Conservation (phyloP, 2,888 invertebrate genomes). For the Leptopilina drosophilae region DNA sequence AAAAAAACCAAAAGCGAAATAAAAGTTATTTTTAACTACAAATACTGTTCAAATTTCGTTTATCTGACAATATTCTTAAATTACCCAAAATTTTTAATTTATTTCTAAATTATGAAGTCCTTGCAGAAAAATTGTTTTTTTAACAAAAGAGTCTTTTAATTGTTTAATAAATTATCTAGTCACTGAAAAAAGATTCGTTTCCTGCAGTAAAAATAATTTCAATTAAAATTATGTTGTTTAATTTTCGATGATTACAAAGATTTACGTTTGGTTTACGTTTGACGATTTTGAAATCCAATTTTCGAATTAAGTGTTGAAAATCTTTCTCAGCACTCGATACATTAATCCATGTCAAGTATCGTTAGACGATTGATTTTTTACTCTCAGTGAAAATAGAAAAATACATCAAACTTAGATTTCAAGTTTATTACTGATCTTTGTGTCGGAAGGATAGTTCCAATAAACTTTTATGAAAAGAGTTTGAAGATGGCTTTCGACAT, state of each 20-base stretch:
- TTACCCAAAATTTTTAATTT: too few relatives aligned
- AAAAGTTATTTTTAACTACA: too few relatives aligned
- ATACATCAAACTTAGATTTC: conserved; percentile 22
- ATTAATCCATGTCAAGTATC: conserved; percentile 27
- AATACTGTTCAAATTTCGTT: too few relatives aligned
- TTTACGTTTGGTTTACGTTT: neutral
- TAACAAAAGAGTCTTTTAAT: neutral
- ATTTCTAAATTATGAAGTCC: too few relatives aligned
- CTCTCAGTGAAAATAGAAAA: neutral
- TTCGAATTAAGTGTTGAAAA: neutral
- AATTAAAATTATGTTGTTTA: neutral
- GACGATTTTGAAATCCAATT: conserved; percentile 1
- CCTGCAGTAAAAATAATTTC: too few relatives aligned
- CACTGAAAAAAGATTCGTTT: too few relatives aligned
- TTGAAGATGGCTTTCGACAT: conserved; percentile 16
- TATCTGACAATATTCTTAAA: too few relatives aligned
- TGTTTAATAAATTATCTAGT: too few relatives aligned
- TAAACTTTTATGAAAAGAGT: conserved; percentile 28
- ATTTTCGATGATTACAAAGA: neutral
- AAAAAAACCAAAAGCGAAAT: too few relatives aligned
- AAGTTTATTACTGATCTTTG: conserved; percentile 29
- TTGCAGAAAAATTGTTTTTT: neutral
- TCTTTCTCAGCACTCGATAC: neutral
- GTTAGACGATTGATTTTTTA: conserved; percentile 4
- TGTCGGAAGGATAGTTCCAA: conserved; percentile 8